Evolutionary conservation across 2,888 invertebrate genomes (phyloP), one percentile per base, ranked within the genome.

Genomic region (Drosophila kambysellisi): DNA sequence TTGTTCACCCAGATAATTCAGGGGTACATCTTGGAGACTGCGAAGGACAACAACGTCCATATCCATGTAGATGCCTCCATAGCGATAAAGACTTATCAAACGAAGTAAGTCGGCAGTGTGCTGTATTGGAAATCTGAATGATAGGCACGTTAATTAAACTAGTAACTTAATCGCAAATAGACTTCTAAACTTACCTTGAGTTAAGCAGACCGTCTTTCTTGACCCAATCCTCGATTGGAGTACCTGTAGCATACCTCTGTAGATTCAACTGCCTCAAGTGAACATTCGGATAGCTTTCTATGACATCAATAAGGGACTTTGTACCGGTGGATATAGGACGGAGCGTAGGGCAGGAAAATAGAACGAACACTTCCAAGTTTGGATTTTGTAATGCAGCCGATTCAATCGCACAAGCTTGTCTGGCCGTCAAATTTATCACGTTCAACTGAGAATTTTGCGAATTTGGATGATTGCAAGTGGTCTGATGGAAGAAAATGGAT

Each of bases 1-100:
- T 5, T 60, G 30, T 0, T 95, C 94, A 7, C 95, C 95, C 4
- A 67, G 39, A 70, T 43, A 72, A 29, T 72, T 72, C 4, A 59
- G 39, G 0, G 58, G 54, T 4, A 91, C 57, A 33, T 89, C 74
- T 69, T 92, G 91, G 52, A 92, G 76, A 15, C 82, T 91, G 76
- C 95, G 95, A 29, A 94, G 94, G 4, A 96, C 95, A 17, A 97
- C 94, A 4, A 96, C 95, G 91, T 97, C 97, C 77, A 96, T 92
- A 84, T 97, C 97, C 61, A 97, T 92, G 90, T 96, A 97, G 58
- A 96, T 95, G 0, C 97, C 97, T 15, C 96, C 96, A 91, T 94
- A 97, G 89, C 96, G 96, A 94, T 95, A 96, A 5, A 97, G 92
- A 0, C 92, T 93, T 37, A 92, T 70, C 66, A 91, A 92, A 11